Base-by-base conservation (phyloP, 2,113 vertebrate genomes). In the Spermophilus dauricus region DNA sequence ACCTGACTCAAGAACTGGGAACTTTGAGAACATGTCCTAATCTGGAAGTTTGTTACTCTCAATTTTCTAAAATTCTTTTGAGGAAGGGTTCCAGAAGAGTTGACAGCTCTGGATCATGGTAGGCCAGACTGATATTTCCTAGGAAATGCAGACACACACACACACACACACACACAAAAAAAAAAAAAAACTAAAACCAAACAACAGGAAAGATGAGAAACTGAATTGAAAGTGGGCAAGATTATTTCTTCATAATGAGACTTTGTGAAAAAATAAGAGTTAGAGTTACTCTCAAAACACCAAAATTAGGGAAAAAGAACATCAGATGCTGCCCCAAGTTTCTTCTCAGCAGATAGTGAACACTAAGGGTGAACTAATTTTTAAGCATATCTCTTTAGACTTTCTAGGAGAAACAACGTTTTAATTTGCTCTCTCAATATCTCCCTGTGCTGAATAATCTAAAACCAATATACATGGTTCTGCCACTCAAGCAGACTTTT, bases 401-500 rank as follows among this genome's bases (percentile, higher is more conserved):
- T 95, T 76, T 90, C 81, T 48, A 86, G 9, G 34, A 88, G 45
- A 84, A 87, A 75, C 18, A 45, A 32, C 2, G 4, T 85, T 91
- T 88, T 91, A 76, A 89, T 87, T 87, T 86, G 30, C 69, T 96
- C 42, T 96, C 81, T 94, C 84, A 76, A 73, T 85, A 93, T 95
- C 48, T 78, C n/a, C 30, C 17, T 22, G 10, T 81, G 13, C 10
- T 53, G 26, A 85, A 17, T 17, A 32, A 67, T 77, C 48, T 22
- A 18, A 34, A 76, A 87, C 16, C 10, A 17, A 4, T 28, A 13
- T 24, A 39, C 58, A 2, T 89, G 58, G 32, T 12, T 42, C 9
- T 86, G 42, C 61, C 61, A 5, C 34, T 14, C 69, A n/a, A 53
- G 51, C 42, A 70, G 4, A 0, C 14, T 75, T 84, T 58, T 34